Conservation (phyloP, 1,140 invertebrate species). For the Diorhabda elongata region DNA sequence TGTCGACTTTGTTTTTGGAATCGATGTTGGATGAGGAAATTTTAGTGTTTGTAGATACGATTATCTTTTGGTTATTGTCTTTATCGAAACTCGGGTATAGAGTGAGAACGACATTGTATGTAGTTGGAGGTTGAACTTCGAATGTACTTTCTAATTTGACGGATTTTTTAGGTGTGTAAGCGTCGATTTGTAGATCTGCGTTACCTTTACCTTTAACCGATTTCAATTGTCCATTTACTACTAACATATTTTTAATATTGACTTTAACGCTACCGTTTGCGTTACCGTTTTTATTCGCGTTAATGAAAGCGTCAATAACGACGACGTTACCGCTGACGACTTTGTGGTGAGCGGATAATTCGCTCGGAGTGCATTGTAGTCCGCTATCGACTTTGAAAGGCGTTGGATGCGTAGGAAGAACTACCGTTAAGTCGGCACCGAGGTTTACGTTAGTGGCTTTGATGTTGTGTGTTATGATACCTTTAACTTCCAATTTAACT, state of each 20-base stretch:
- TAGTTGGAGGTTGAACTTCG: constrained; percentile 50
- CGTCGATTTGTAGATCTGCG: constrained; percentile 53
- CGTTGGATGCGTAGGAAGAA: constrained; percentile 50
- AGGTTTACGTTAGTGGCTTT: constrained; percentile 54
- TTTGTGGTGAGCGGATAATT: constrained; percentile 53
- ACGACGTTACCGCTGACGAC: constrained; percentile 50
- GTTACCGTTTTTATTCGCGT: constrained; percentile 46
- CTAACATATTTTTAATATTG: constrained; percentile 52
- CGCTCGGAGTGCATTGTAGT: constrained; percentile 49
- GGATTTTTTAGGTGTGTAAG: constrained; percentile 53
- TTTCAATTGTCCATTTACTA: constrained; percentile 55
- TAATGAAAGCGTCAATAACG: constrained; percentile 54
- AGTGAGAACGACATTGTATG: constrained; percentile 56
- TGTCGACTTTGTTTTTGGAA: constrained; percentile 61
- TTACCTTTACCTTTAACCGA: constrained; percentile 54
- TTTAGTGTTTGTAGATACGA: constrained; percentile 58
- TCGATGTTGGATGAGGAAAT: constrained; percentile 54
- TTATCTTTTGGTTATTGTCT: constrained; percentile 61
- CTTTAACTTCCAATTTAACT: constrained; percentile 59
- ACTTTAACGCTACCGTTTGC: constrained; percentile 49
- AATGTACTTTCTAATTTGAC: constrained; percentile 60
- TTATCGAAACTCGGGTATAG: constrained; percentile 65
- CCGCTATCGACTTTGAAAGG: constrained; percentile 54
- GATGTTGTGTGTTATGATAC: constrained; percentile 53
- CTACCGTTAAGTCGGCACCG: constrained; percentile 51